Evolutionary conservation across 2,113 vertebrate species (phyloP), one percentile per base, ranked within the genome.

Genomic region (Phrynocephalus versicolor): DNA sequence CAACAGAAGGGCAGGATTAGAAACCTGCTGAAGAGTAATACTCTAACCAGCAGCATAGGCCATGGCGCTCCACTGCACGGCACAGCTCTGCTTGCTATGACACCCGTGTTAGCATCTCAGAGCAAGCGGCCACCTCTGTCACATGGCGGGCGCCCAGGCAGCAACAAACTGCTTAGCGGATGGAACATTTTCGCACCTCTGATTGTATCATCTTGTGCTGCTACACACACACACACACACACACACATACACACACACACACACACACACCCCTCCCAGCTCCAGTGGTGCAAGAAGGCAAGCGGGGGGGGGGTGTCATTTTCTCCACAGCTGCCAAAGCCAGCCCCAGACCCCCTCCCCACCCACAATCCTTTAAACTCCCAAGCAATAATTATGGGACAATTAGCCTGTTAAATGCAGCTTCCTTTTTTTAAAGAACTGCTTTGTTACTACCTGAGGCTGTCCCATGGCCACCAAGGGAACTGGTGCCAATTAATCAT

Each of bases 331-430:
- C 65, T 77, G 51, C 79, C 80, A 78, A 71, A 16, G 15, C 35
- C 2, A 27, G 10, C 12, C 65, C 73, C 18, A 1, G 51, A 23
- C 39, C 64, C 78, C 67, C 55, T 6, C 45, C n/a, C n/a, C n/a
- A n/a, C n/a, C n/a, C n/a, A n/a, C n/a, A n/a, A 35, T 70, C 65
- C 37, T 77, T 82, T 58, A 77, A 77, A 67, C 45, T 60, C 45
- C n/a, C 55, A 19, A 77, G 85, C 80, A 64, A 78, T 87, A 83
- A 87, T 87, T 83, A 82, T 70, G 55, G 74, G 55, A 73, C 85
- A 83, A 87, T 87, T 87, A 87, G 80, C 73, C 39, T 78, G 74
- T 78, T 82, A 78, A 83, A 87, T 87, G 85, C 57, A 33, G 74
- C 64, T 87, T 78, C 74, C 80, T 79, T 78, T 79, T 78, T 82